Conservation (phyloP, 1,140 invertebrate species). For the Amphibalanus amphitrite region DNA sequence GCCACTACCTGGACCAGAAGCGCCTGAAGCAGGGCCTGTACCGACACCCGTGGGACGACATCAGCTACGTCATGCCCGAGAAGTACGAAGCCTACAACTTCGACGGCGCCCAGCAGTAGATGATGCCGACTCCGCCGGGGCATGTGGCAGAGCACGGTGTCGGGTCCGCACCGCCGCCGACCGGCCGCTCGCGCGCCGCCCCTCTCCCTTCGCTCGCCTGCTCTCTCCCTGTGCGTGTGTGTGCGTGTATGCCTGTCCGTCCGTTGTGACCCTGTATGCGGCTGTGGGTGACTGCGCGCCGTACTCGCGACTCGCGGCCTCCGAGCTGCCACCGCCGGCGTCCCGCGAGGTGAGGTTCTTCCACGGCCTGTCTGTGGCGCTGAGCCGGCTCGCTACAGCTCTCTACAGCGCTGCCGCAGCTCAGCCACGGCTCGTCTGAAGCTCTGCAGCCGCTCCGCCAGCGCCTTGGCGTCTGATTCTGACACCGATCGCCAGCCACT, state of each 20-base stretch:
- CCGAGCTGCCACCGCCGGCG: no score
- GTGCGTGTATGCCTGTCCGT: not conserved
- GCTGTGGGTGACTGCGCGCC: no score
- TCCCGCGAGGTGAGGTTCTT: no score
- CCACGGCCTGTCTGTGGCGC: no score
- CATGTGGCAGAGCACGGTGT: not conserved
- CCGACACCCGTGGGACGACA: conserved; percentile 99
- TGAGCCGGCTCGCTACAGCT: no score
- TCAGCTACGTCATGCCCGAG: conserved; percentile 90
- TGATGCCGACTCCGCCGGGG: no score
- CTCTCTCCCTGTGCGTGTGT: not conserved
- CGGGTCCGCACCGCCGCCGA: not conserved
- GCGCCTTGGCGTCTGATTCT: no score
- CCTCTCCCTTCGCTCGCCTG: not conserved
- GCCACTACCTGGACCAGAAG: conserved; percentile 97
- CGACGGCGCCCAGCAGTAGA: conserved; percentile 5
- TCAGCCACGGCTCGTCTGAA: not conserved
- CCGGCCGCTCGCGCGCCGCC: no score
- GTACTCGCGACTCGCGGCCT: no score
- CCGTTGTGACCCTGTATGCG: no score
- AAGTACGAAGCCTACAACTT: conserved; percentile 31
- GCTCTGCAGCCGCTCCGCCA: not conserved
- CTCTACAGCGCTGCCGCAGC: not conserved
- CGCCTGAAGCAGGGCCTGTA: conserved; percentile 96
- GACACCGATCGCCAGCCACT: no score